These are phyloP conservation scores for Megalopta genalis DNA, from an alignment of 1,140 invertebrate genomes.

Conservation along the genomic window DNA sequence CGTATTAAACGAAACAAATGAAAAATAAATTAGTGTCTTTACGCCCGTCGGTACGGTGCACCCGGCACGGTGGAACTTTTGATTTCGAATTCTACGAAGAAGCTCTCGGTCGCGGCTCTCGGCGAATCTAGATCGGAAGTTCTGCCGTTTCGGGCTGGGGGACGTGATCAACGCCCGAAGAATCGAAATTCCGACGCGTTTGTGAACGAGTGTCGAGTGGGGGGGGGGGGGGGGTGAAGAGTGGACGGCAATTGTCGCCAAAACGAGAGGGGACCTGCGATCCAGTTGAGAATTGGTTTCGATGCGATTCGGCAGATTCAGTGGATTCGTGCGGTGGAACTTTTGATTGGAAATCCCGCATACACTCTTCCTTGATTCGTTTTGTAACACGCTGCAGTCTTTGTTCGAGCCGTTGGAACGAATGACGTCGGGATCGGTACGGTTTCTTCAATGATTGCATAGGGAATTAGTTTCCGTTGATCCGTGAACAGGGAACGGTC, in stretches of 20 bases:
- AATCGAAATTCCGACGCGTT: constrained; percentile 25
- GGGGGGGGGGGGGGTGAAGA: no score
- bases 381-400: not conserved
- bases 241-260: not conserved
- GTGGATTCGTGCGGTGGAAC: constrained; percentile 19
- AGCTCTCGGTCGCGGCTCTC: constrained; percentile 47
- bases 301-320: not conserved
- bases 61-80: constrained; percentile 48
- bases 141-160: constrained; percentile 21
- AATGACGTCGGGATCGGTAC: no score
- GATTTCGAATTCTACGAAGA: constrained; percentile 41
- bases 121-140: constrained; percentile 41
- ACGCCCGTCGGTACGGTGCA: constrained; percentile 40
- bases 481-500: not conserved
- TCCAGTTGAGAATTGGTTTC: not conserved
- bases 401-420: not conserved
- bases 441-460: no score
- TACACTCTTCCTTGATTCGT: not conserved
- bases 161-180: not conserved
- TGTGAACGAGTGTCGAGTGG: not conserved
- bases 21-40: constrained; percentile 32
- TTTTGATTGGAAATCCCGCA: constrained; percentile 21
- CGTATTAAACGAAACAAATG: constrained; percentile 6
- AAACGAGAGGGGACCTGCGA: no score
- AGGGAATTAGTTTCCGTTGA: not conserved